A percentile compares a stretch with the other conserved stretches of the same genome.
Conservation (phyloP, 2,888 invertebrate genomes). For the Meliscaeva auricollis region DNA sequence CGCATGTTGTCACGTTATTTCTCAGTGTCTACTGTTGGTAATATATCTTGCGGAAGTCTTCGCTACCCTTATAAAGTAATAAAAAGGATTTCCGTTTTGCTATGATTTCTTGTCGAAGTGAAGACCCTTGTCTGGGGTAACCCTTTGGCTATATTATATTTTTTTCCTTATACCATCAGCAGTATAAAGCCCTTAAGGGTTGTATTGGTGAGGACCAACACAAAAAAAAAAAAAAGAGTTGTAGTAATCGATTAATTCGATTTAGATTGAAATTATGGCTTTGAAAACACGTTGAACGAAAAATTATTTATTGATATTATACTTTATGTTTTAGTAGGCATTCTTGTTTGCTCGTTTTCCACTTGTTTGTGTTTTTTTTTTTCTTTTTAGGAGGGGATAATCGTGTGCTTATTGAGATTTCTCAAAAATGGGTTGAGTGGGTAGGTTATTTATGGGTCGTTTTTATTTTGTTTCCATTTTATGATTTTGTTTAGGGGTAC, state of each 20-base stretch:
- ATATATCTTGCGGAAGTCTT: constrained; percentile 76
- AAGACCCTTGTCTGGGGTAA: constrained; percentile 62
- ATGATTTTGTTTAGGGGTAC: constrained; percentile 55
- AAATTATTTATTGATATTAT: constrained; percentile 76
- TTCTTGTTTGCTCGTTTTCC: constrained; percentile 54
- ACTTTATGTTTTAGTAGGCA: constrained; percentile 52
- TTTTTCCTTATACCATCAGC: background rate
- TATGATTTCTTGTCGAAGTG: constrained; percentile 75
- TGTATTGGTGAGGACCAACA: constrained; percentile 77
- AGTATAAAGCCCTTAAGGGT: constrained; percentile 12
- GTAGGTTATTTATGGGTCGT: constrained; percentile 65
- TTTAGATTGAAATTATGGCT: constrained; percentile 84
- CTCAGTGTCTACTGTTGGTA: constrained; percentile 72
- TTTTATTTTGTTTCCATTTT: constrained; percentile 66
- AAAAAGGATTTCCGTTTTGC: constrained; percentile 74
- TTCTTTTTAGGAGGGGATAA: constrained; percentile 56
- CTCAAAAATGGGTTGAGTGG: constrained; percentile 33
- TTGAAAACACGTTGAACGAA: constrained; percentile 79
- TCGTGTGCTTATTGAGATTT: constrained; percentile 65
- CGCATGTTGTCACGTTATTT: constrained; percentile 84
- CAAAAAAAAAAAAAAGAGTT: constrained; percentile 77
- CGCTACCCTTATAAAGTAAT: constrained; percentile 75
- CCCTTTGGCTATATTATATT: constrained; percentile 46
- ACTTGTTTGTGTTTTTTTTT: constrained; percentile 25
- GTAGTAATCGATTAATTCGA: constrained; percentile 84